Evolutionary conservation across 2,113 vertebrate genomes (phyloP).

Genomic region (Neotoma lepida): DNA sequence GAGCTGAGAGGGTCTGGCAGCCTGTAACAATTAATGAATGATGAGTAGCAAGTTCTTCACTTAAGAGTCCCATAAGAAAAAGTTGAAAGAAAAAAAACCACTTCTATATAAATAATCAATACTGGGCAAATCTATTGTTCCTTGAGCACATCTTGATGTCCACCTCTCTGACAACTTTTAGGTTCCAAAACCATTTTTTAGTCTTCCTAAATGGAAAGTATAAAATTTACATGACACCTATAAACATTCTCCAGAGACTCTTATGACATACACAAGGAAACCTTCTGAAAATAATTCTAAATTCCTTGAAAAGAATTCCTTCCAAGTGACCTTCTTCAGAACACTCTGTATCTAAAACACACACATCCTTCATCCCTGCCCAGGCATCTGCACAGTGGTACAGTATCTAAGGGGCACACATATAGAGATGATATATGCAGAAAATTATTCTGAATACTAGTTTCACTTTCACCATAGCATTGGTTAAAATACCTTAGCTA

Average conservation of each 20-base stretch:
- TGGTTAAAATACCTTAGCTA: constrained; percentile 46
- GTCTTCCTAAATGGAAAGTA: not conserved
- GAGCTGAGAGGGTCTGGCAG: not conserved
- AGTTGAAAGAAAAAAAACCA: not conserved
- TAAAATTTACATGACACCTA: constrained; percentile 36
- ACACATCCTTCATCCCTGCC: not conserved
- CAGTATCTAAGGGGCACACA: not conserved
- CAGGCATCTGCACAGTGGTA: not conserved
- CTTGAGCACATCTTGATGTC: not conserved
- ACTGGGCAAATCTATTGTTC: not conserved
- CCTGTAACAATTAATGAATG: not conserved
- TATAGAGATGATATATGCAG: not conserved
- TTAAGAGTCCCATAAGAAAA: not conserved
- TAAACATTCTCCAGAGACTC: constrained; percentile 11
- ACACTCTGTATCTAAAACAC: not conserved
- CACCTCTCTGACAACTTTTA: not conserved
- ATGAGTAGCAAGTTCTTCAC: not conserved
- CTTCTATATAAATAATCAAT: constrained; percentile 12
- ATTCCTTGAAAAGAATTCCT: constrained; percentile 38
- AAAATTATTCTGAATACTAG: constrained; percentile 56
- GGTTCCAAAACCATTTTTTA: not conserved
- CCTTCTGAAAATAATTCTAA: constrained; percentile 50
- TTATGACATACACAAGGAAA: constrained; percentile 17
- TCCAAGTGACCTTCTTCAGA: constrained; percentile 49
- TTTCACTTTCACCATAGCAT: constrained; percentile 75